Conservation (phyloP, 2,888 invertebrate species). For the Sinohyriopsis cumingii region DNA sequence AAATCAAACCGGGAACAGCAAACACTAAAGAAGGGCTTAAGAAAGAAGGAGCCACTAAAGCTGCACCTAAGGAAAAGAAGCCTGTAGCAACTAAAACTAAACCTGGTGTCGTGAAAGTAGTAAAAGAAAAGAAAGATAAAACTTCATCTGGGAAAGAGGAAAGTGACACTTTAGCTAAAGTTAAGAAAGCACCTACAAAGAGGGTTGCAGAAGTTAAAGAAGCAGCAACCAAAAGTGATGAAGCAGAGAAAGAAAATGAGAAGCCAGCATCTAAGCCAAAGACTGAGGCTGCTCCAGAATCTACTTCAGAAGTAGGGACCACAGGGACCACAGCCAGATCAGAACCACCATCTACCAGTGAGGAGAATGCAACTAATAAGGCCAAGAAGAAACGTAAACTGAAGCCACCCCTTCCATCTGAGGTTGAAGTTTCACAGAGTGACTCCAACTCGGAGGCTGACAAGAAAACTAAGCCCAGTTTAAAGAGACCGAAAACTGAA, state of each 20-base stretch:
- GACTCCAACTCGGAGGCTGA: slow-evolving; percentile 19
- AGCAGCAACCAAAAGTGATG: slow-evolving; percentile 10
- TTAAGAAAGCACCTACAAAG: slow-evolving; percentile 1
- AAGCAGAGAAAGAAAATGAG: slow-evolving; percentile 11
- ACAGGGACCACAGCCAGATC: slow-evolving; percentile 1
- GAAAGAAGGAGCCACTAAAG: slow-evolving; percentile 11
- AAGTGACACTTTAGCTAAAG: slow-evolving; percentile 4
- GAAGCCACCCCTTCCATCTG: slow-evolving; percentile 8
- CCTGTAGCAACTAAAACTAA: slow-evolving; percentile 2
- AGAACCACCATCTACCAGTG: neutral
- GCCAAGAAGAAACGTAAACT: slow-evolving; percentile 13
- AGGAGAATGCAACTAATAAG: slow-evolving; percentile 21
- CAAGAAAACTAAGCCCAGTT: slow-evolving; percentile 2
- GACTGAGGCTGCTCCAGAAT: slow-evolving; percentile 9
- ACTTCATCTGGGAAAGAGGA: neutral
- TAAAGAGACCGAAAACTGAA: slow-evolving; percentile 8
- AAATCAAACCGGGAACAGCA: slow-evolving; percentile 1
- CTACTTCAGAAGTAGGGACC: slow-evolving; percentile 2
- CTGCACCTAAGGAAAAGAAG: slow-evolving; percentile 11
- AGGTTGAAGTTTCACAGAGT: slow-evolving; percentile 13
- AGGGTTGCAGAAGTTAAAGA: slow-evolving; percentile 9
- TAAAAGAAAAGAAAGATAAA: neutral
- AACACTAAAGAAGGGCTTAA: slow-evolving; percentile 10
- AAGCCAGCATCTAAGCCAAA: slow-evolving; percentile 10
- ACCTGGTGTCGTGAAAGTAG: neutral